Percentiles rank a stretch among this genome's conserved stretches.
Evolutionary conservation across 2,113 vertebrate species (phyloP).

Genomic region (Corythaeola cristata): DNA sequence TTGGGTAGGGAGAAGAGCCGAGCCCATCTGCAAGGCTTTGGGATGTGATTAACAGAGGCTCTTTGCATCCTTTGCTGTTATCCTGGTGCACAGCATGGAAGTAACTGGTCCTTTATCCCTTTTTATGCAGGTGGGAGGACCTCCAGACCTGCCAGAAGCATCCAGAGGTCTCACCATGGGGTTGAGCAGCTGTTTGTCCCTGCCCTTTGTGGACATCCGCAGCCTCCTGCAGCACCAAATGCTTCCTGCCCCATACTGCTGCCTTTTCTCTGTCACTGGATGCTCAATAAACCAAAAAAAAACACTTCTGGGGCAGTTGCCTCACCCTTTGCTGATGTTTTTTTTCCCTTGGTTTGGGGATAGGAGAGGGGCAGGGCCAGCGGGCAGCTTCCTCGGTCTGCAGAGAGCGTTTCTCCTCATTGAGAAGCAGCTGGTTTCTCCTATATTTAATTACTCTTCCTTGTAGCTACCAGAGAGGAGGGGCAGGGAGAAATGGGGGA

Average conservation of each 20-base stretch:
- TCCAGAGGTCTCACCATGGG: background rate
- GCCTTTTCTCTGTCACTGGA: background rate
- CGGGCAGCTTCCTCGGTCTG: background rate
- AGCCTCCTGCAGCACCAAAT: background rate
- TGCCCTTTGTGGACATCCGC: accelerated
- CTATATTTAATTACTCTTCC: background rate
- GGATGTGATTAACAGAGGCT: background rate
- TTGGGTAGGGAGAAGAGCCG: background rate
- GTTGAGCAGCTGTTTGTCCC: background rate
- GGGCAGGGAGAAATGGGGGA: background rate
- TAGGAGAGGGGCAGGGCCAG: background rate
- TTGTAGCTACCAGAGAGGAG: background rate
- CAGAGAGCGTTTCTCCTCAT: background rate
- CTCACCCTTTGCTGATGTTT: background rate
- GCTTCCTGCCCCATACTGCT: background rate
- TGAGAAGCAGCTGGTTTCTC: background rate
- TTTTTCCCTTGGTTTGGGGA: background rate
- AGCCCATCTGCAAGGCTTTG: background rate
- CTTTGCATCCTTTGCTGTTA: background rate
- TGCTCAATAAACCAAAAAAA: background rate
- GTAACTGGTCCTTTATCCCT: background rate
- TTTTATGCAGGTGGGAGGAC: background rate
- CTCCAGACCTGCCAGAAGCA: background rate
- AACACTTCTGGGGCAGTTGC: background rate
- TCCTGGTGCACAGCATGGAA: background rate